Conservation (phyloP, 2,888 invertebrate genomes). For the Lasiommata megera region DNA sequence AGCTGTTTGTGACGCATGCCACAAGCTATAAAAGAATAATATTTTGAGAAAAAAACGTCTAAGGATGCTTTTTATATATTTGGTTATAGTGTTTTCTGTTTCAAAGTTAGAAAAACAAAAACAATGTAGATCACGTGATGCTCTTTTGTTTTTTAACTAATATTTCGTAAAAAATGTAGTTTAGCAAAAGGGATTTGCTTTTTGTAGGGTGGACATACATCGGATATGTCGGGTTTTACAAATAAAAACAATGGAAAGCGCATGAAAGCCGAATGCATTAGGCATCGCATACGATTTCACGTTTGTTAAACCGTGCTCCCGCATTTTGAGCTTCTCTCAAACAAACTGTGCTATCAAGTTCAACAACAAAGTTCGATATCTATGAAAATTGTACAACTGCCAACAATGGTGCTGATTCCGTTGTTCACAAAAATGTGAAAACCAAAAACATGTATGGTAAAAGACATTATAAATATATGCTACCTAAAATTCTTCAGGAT, state of each 20-base stretch:
- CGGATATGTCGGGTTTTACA: not conserved
- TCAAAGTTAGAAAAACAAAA: too few species aligned
- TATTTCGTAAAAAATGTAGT: not conserved
- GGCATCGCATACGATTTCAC: slow-evolving; percentile 7
- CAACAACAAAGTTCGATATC: not conserved
- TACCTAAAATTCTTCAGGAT: too few species aligned
- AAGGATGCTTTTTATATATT: too few species aligned
- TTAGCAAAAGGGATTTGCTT: not conserved
- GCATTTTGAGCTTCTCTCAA: slow-evolving; percentile 18
- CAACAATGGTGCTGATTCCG: not conserved
- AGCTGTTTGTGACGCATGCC: too few species aligned
- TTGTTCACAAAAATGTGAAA: too few species aligned
- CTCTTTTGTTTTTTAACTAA: too few species aligned
- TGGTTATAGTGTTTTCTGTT: too few species aligned
- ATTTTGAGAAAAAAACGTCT: too few species aligned
- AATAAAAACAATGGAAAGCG: slow-evolving; percentile 5
- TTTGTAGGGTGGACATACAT: not conserved
- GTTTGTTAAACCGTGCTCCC: slow-evolving; percentile 13
- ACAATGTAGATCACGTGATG: too few species aligned
- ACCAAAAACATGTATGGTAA: too few species aligned
- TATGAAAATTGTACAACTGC: not conserved
- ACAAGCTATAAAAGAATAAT: too few species aligned
- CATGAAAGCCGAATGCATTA: slow-evolving; percentile 13
- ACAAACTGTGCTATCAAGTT: slow-evolving; percentile 2
- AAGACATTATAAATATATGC: too few species aligned